These are phyloP conservation scores for Gymnocephalus cernua DNA, from an alignment of 2,113 vertebrate species.

Conservation along the genomic window DNA sequence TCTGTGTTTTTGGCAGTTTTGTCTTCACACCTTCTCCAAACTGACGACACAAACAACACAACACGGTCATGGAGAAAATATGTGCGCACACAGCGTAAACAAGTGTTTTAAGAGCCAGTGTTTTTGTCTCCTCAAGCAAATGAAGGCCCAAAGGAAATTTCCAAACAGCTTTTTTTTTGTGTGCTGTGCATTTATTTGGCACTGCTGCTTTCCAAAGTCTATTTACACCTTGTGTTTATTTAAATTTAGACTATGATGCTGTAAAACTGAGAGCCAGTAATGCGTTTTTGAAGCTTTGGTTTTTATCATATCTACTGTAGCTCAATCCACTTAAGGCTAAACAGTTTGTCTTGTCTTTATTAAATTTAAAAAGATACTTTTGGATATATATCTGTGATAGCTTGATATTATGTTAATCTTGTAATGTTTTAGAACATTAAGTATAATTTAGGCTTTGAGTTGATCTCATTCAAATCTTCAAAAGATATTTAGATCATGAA, in stretches of 20 bases:
- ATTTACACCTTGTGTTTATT: constrained; percentile 28
- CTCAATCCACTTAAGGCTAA: neutral
- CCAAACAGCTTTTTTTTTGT: constrained; percentile 11
- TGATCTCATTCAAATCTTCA: constrained; percentile 9
- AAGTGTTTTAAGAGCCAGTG: constrained; percentile 27
- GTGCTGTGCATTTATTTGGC: neutral
- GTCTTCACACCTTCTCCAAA: constrained; percentile 65
- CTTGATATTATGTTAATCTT: neutral
- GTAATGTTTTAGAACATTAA: neutral
- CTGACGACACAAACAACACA: constrained; percentile 37
- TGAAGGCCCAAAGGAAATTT: constrained; percentile 30
- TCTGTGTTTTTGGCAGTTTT: constrained; percentile 57
- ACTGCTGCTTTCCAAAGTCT: constrained; percentile 6
- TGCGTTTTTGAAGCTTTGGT: neutral
- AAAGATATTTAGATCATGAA: constrained; percentile 14
- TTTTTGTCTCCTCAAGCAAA: constrained; percentile 8
- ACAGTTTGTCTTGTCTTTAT: neutral
- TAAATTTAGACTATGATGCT: constrained; percentile 8
- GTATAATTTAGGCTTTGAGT: neutral
- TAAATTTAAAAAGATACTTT: neutral
- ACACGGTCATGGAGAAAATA: constrained; percentile 45
- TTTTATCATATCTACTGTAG: neutral
- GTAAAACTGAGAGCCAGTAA: neutral
- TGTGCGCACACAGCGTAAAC: constrained; percentile 25
- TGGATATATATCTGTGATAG: neutral